Conservation (phyloP, 2,797 vertebrate genomes). For the Chloroceryle inda region DNA sequence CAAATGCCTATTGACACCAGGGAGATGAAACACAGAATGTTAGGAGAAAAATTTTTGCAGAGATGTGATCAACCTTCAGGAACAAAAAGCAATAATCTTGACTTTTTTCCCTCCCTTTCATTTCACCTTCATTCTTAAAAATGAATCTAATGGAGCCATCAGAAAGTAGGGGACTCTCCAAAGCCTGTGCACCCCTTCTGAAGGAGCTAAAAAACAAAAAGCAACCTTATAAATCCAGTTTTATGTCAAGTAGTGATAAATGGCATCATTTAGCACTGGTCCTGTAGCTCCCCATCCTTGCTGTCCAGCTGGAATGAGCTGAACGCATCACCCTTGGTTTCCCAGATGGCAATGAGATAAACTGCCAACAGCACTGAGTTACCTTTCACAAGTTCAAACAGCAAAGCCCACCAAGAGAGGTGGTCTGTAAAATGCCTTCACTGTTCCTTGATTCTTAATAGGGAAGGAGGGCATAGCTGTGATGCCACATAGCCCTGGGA, state of each 20-base stretch:
- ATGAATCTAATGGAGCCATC: neutral
- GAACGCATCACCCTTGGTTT: neutral
- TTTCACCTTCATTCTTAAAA: neutral
- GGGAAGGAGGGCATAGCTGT: neutral
- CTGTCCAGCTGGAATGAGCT: neutral
- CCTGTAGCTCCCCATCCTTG: neutral
- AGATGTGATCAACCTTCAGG: neutral
- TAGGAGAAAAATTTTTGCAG: neutral
- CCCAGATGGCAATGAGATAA: neutral
- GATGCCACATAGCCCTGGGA: neutral
- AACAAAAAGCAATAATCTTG: neutral
- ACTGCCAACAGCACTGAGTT: neutral
- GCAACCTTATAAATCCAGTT: neutral
- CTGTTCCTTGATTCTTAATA: neutral
- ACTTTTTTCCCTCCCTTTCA: neutral
- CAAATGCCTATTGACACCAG: constrained; percentile 85
- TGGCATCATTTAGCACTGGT: neutral
- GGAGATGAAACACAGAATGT: neutral
- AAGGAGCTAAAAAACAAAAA: neutral
- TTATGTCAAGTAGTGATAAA: neutral
- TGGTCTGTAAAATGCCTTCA: neutral
- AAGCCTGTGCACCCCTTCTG: neutral
- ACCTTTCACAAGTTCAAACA: neutral
- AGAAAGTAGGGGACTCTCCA: neutral
- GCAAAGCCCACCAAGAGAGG: neutral